Percentiles rank a stretch among this genome's conserved stretches.
Conservation (phyloP, 2,113 vertebrate species). For the Calyptomena viridis region DNA sequence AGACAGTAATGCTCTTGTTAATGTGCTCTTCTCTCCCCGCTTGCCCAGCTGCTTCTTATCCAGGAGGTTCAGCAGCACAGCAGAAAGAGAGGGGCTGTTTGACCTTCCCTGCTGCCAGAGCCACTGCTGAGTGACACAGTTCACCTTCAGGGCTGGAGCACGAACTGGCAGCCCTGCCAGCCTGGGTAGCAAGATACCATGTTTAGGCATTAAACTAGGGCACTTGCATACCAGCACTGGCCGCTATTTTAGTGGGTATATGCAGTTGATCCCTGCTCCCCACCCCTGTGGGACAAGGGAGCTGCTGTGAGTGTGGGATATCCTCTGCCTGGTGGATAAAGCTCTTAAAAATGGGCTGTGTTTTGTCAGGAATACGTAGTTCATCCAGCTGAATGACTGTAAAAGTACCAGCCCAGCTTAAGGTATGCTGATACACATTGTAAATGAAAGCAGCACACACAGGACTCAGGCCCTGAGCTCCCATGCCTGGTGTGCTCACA, state of each 20-base stretch:
- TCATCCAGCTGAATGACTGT: background rate
- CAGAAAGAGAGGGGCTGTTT: background rate
- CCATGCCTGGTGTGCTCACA: background rate
- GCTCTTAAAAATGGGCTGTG: background rate
- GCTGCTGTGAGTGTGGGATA: background rate
- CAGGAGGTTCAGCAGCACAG: background rate
- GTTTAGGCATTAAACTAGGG: conserved; percentile 58
- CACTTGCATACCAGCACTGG: conserved; percentile 62
- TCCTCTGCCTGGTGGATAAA: background rate
- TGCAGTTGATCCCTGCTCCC: conserved; percentile 41
- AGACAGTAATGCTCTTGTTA: accelerated
- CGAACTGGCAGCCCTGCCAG: conserved; percentile 46
- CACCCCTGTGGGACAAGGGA: background rate
- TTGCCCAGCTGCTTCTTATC: background rate
- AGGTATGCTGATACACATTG: background rate
- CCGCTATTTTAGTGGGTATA: conserved; percentile 55
- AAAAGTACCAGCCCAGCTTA: background rate
- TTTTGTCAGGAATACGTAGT: background rate
- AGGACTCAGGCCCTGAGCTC: background rate
- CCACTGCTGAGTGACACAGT: conserved; percentile 19
- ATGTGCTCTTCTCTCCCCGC: background rate
- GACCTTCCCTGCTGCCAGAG: conserved; percentile 10
- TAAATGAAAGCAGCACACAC: background rate
- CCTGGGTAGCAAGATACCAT: conserved; percentile 60
- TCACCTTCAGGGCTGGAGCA: conserved; percentile 59